Conservation (phyloP, 35 echinoderm and acorn worm species). For the Chiridota heheva region DNA sequence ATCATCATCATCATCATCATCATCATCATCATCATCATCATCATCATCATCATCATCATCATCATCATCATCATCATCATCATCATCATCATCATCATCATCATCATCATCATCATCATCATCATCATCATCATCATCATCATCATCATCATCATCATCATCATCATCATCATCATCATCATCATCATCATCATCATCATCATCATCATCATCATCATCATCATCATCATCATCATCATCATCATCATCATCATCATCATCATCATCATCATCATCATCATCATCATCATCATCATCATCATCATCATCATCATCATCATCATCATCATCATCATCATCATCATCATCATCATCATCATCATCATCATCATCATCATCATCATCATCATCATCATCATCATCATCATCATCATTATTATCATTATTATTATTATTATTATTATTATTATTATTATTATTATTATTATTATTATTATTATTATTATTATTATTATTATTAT, state of each 20-base stretch:
- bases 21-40: neutral
- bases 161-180: conserved; percentile 11
- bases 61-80: conserved; percentile 11
- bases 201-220: neutral
- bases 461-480: too few species aligned
- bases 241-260: neutral
- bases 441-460: neutral
- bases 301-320: neutral
- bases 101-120: conserved; percentile 19
- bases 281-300: neutral
- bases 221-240: neutral
- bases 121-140: conserved; percentile 20
- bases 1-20: conserved; percentile 7
- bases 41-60: conserved; percentile 4
- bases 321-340: neutral
- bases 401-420: neutral
- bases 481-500: too few species aligned
- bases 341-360: neutral
- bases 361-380: neutral
- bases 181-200: conserved; percentile 20
- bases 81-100: conserved; percentile 30
- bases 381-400: neutral
- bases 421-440: neutral
- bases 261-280: neutral
- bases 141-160: conserved; percentile 10